Conservation (phyloP, 2,888 invertebrate species). For the Toxonevra muliebris region DNA sequence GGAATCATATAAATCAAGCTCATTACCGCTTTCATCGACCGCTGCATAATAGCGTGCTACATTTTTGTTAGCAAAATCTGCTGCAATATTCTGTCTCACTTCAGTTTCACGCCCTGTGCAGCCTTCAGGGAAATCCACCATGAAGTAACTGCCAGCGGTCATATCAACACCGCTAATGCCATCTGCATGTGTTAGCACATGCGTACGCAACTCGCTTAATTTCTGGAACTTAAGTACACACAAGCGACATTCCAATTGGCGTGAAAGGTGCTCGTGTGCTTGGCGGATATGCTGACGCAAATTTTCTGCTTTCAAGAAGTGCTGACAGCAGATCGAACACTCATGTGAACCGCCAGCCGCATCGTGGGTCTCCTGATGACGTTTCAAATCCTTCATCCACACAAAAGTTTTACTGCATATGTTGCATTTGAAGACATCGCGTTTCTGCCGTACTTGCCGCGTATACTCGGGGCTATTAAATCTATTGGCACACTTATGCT, state of each 20-base stretch:
- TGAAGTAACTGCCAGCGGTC: conserved; percentile 45
- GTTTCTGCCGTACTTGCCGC: conserved; percentile 22
- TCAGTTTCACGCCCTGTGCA: conserved; percentile 35
- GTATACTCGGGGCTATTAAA: conserved; percentile 27
- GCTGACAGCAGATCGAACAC: conserved; percentile 40
- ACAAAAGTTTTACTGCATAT: conserved; percentile 58
- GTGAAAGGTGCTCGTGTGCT: conserved; percentile 27
- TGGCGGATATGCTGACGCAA: conserved; percentile 38
- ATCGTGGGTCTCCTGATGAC: conserved; percentile 58
- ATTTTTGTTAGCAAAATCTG: conserved; percentile 47
- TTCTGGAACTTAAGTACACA: conserved; percentile 45
- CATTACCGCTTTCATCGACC: conserved; percentile 54
- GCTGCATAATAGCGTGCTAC: conserved; percentile 57
- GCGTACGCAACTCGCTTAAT: conserved; percentile 46
- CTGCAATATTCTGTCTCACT: conserved; percentile 42
- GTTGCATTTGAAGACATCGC: conserved; percentile 66
- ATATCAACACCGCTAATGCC: conserved; percentile 49
- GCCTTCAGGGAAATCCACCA: conserved; percentile 30
- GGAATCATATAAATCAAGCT: conserved; percentile 59
- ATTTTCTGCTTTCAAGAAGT: conserved; percentile 36
- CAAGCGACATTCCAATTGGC: conserved; percentile 48
- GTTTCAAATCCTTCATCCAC: conserved; percentile 55
- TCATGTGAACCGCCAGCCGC: conserved; percentile 47
- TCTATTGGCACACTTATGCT: conserved; percentile 52
- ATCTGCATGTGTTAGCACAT: conserved; percentile 49